phyloP scores from a whole-genome alignment of 2,113 vertebrate genomes.

The Paratilapia polleni region DNA sequence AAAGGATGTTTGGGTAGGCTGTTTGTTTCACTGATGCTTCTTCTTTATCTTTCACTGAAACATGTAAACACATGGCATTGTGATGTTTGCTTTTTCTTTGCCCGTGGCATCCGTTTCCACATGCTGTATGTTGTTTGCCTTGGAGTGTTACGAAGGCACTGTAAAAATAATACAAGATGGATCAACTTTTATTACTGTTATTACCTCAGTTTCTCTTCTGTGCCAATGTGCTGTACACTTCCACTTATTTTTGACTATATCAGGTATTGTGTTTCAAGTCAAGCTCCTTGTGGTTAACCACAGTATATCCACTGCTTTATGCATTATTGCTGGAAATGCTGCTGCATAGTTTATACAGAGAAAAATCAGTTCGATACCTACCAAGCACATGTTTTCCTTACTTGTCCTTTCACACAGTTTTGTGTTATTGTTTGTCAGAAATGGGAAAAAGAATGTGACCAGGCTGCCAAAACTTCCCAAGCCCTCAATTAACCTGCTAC shows the following conservation, averaged over 20 bases:
- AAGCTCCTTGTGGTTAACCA: not conserved
- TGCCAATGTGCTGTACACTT: not conserved
- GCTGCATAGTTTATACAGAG: slow-evolving; percentile 2
- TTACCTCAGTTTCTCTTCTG: not conserved
- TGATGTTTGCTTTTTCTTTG: not conserved
- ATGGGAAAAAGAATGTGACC: slow-evolving; percentile 24
- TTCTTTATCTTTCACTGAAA: not conserved
- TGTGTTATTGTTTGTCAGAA: slow-evolving; percentile 56
- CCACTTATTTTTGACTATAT: not conserved
- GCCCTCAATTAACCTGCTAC: slow-evolving; percentile 81
- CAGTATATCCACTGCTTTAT: not conserved
- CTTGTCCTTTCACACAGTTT: slow-evolving; percentile 45
- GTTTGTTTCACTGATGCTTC: not conserved
- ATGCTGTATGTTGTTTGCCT: slow-evolving; percentile 1
- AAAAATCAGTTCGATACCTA: slow-evolving; percentile 38
- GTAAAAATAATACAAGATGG: not conserved
- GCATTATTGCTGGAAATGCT: slow-evolving; percentile 21
- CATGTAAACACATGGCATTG: not conserved
- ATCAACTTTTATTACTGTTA: not conserved
- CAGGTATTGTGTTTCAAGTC: slow-evolving; percentile 10
- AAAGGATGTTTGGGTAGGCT: not conserved
- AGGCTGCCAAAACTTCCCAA: slow-evolving; percentile 67
- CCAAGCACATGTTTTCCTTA: slow-evolving; percentile 25
- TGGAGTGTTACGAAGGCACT: not conserved
- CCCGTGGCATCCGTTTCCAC: not conserved